Percentiles rank a stretch among this genome's conserved stretches.
phyloP scores from a whole-genome alignment of 2,113 vertebrate genomes.

The Neotragus moschatus region DNA sequence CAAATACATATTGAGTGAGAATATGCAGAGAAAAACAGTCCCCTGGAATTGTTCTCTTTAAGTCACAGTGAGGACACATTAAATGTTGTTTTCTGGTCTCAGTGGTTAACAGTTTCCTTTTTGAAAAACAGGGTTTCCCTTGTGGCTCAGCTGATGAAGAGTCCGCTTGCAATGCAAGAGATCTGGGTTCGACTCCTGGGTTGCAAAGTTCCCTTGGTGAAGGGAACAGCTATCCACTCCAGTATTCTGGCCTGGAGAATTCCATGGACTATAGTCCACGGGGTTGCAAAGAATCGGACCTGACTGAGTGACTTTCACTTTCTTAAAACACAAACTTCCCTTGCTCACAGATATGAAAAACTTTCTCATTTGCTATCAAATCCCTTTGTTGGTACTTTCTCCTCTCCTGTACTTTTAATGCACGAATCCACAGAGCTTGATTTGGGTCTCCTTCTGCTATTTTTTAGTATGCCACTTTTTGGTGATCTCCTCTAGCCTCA shows the following conservation, averaged over 20 bases:
- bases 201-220: background rate
- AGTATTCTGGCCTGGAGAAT: background rate
- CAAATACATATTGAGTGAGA: slow-evolving; percentile 50
- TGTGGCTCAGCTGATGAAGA: background rate
- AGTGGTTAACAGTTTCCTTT: background rate
- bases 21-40: slow-evolving; percentile 25
- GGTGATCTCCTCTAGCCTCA: background rate
- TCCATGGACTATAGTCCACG: background rate
- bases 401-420: background rate
- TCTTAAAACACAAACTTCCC: no score
- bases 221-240: background rate
- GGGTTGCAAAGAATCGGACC: rapidly evolving
- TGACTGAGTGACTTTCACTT: background rate
- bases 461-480: background rate
- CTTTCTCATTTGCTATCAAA: no score
- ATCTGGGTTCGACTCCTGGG: background rate
- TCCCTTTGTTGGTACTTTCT: background rate
- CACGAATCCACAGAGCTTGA: background rate
- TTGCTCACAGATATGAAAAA: no score
- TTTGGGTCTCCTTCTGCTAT: background rate
- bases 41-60: background rate
- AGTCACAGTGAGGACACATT: background rate
- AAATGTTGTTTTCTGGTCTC: background rate
- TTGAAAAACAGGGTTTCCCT: background rate
- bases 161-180: background rate